phyloP scores from a whole-genome alignment of 2,113 vertebrate genomes.

The Spermophilus dauricus region DNA sequence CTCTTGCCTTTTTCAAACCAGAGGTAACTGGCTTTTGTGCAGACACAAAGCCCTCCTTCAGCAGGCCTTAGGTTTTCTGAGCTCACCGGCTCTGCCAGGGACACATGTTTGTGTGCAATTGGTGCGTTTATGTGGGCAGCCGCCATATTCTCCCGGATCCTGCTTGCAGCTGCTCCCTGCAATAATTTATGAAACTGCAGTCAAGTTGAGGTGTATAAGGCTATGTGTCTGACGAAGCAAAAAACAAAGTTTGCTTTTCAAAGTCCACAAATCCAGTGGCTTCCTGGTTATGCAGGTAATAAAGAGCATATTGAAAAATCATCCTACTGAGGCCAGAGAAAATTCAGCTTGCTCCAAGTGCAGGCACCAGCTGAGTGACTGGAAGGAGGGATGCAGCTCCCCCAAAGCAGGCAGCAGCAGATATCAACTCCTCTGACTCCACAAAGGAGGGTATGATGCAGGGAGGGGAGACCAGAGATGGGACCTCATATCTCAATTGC shows the following conservation, averaged over 20 bases:
- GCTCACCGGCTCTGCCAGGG: background rate
- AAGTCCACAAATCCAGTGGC: constrained; percentile 9
- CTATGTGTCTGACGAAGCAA: background rate
- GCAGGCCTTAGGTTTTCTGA: background rate
- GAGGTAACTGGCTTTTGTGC: background rate
- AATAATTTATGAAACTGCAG: constrained; percentile 23
- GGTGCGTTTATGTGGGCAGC: background rate
- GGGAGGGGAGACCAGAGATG: background rate
- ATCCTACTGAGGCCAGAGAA: constrained; percentile 44
- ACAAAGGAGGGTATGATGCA: constrained; percentile 30
- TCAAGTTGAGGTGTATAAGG: background rate
- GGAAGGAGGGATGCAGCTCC: background rate
- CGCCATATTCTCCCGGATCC: background rate
- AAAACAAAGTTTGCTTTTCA: constrained; percentile 44
- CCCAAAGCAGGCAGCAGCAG: background rate
- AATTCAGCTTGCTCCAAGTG: constrained; percentile 51
- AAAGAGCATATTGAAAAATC: constrained; percentile 81
- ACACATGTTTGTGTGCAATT: rapidly evolving
- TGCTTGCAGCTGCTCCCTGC: background rate
- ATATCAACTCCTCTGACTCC: background rate
- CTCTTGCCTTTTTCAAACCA: background rate
- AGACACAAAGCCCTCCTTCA: background rate
- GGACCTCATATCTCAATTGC: background rate
- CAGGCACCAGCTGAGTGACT: constrained; percentile 47
- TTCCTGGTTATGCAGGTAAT: constrained; percentile 36